Percentiles rank a stretch among this genome's conserved stretches.
Conservation (phyloP, 1,140 invertebrate genomes). For the Aphis craccivora region DNA sequence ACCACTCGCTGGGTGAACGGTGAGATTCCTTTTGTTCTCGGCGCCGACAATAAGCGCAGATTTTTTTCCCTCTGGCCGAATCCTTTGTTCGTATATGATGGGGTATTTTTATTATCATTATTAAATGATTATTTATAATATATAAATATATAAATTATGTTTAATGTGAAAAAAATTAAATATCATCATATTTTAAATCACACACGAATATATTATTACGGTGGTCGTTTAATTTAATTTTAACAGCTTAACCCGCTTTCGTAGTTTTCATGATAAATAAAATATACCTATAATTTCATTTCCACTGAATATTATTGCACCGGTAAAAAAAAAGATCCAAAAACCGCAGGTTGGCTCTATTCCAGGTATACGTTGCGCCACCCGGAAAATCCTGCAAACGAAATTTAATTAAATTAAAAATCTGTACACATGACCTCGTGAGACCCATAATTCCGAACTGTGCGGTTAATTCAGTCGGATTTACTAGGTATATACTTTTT, state of each 20-base stretch:
- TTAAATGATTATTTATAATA: conserved; percentile 24
- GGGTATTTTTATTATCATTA: conserved; percentile 30
- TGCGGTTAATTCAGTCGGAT: neutral
- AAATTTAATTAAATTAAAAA: conserved; percentile 36
- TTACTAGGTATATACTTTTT: neutral
- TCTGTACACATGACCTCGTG: neutral
- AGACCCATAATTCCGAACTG: neutral
- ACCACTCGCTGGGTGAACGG: conserved; percentile 40
- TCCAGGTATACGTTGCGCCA: neutral
- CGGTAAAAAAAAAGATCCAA: neutral
- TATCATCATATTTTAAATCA: conserved; percentile 37
- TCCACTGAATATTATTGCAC: neutral
- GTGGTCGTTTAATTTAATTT: conserved; percentile 26
- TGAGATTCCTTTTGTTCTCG: conserved; percentile 55
- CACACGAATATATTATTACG: neutral
- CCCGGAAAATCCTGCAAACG: neutral
- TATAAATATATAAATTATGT: neutral
- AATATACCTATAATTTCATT: neutral
- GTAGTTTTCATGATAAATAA: neutral
- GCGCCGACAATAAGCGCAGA: conserved; percentile 45
- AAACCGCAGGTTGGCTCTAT: conserved; percentile 28
- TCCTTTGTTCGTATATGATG: neutral
- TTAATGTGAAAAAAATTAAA: conserved; percentile 31
- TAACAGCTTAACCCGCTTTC: neutral
- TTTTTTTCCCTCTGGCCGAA: conserved; percentile 11